These are phyloP conservation scores for Aurelia sp. DNA, from an alignment of 30 jellyfish, hydroid and myxozoan species.

Conservation along the genomic window DNA sequence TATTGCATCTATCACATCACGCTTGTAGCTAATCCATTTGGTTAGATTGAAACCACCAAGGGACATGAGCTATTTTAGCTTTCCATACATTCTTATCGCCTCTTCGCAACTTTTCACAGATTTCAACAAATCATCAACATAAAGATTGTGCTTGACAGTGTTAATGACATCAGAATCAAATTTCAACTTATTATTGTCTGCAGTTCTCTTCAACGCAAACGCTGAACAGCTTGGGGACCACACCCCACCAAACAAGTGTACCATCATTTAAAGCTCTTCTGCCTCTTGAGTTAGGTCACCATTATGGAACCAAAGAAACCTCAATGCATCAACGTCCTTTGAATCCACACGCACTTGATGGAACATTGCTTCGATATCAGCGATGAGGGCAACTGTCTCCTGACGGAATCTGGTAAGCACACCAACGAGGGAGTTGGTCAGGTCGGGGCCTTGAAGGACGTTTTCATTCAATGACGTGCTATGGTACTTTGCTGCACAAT, in stretches of 20 bases:
- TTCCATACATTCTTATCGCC: constrained; percentile 30
- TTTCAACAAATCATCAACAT: constrained; percentile 67
- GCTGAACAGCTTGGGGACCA: constrained; percentile 78
- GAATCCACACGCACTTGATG: constrained; percentile 66
- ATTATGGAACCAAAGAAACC: constrained; percentile 76
- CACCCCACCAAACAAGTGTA: constrained; percentile 75
- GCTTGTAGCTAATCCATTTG: constrained; percentile 51
- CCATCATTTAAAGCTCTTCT: constrained; percentile 53
- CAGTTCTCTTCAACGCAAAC: constrained; percentile 67
- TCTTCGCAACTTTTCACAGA: constrained; percentile 28
- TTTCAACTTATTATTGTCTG: constrained; percentile 17
- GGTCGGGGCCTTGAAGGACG: constrained; percentile 77
- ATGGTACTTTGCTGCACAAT: constrained; percentile 73
- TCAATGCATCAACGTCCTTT: constrained; percentile 37
- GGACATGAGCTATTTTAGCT: constrained; percentile 38
- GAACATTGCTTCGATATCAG: constrained; percentile 80
- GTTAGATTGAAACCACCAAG: constrained; percentile 69
- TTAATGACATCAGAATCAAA: constrained; percentile 13
- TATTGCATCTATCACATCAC: constrained; percentile 37
- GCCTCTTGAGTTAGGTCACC: constrained; percentile 54
- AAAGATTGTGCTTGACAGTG: constrained; percentile 49
- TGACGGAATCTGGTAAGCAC: constrained; percentile 70
- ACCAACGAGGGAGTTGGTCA: constrained; percentile 56
- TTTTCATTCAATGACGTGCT: constrained; percentile 59
- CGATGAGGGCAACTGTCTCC: constrained; percentile 66